Percentiles rank a stretch among this genome's conserved stretches.
These are phyloP conservation scores for Melanotus villosus DNA, from an alignment of 2,888 invertebrate genomes.

Conservation along the genomic window DNA sequence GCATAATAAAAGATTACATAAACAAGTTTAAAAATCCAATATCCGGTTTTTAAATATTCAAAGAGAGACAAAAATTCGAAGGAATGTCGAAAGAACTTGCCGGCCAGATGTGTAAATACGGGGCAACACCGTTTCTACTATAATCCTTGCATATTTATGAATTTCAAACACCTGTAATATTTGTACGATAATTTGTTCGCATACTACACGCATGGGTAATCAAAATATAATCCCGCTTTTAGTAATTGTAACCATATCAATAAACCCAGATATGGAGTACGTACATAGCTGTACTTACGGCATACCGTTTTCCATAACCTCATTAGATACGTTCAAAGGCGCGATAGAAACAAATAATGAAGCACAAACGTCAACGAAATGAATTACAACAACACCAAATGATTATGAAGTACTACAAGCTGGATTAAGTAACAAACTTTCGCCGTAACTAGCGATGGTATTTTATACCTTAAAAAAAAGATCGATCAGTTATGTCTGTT, in stretches of 20 bases:
- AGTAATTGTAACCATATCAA: constrained; percentile 31
- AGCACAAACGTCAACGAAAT: constrained; percentile 2
- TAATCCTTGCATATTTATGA: neutral
- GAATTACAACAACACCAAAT: constrained; percentile 16
- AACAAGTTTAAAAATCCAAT: constrained; percentile 1
- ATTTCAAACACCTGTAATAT: constrained; percentile 12
- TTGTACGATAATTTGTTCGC: constrained; percentile 28
- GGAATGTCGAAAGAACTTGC: constrained; percentile 1
- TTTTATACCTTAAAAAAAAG: constrained; percentile 18
- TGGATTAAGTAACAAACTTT: constrained; percentile 27
- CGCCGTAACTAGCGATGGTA: constrained; percentile 9
- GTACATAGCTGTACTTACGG: constrained; percentile 27
- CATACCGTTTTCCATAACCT: constrained; percentile 34
- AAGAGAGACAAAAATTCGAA: neutral
- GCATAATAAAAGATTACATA: constrained; percentile 7
- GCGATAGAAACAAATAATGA: constrained; percentile 10
- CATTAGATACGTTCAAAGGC: constrained; percentile 18
- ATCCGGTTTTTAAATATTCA: constrained; percentile 12
- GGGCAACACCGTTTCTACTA: neutral
- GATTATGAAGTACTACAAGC: constrained; percentile 14
- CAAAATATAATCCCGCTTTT: constrained; percentile 27
- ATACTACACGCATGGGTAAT: constrained; percentile 33
- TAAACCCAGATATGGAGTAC: constrained; percentile 31
- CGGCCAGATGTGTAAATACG: neutral
- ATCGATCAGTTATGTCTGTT: constrained; percentile 19